These are phyloP conservation scores for Perizoma flavofasciatum DNA, from an alignment of 2,888 invertebrate genomes.

Conservation along the genomic window DNA sequence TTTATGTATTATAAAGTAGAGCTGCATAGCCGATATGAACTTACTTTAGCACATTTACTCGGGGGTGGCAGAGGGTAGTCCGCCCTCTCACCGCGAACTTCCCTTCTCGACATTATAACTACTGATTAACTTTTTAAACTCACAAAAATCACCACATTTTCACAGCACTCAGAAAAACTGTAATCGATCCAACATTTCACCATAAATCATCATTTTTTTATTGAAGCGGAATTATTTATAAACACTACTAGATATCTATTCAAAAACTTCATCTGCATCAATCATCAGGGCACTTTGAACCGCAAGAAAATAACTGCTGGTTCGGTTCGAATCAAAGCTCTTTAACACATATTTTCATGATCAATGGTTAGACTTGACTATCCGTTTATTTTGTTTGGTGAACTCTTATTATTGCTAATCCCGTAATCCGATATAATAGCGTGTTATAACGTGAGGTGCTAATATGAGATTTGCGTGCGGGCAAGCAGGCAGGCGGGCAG, in stretches of 20 bases:
- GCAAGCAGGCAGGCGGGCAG: no score
- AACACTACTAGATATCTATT: slow-evolving; percentile 19
- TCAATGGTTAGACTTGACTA: no score
- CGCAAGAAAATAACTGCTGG: no score
- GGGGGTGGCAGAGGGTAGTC: slow-evolving; percentile 68
- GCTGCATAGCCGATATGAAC: slow-evolving; percentile 28
- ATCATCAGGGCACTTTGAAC: slow-evolving; percentile 27
- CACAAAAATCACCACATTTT: slow-evolving; percentile 4
- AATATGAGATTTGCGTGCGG: slow-evolving; percentile 32
- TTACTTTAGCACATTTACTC: slow-evolving; percentile 76
- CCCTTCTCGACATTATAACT: slow-evolving; percentile 65
- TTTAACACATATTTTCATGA: no score
- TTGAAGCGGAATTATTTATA: slow-evolving; percentile 19
- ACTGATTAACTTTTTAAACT: slow-evolving; percentile 1
- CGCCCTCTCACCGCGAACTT: slow-evolving; percentile 52
- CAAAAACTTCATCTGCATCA: slow-evolving; percentile 6
- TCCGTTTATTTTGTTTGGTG: no score
- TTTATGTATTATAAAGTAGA: background rate
- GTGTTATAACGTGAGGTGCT: slow-evolving; percentile 29
- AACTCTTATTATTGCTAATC: slow-evolving; percentile 26
- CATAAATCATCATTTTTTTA: slow-evolving; percentile 15
- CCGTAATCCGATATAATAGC: slow-evolving; percentile 65
- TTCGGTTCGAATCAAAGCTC: no score
- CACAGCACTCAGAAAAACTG: slow-evolving; percentile 10
- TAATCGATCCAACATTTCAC: slow-evolving; percentile 19